Conservation (phyloP, 2,888 invertebrate genomes). For the Polylopha cassiicola region DNA sequence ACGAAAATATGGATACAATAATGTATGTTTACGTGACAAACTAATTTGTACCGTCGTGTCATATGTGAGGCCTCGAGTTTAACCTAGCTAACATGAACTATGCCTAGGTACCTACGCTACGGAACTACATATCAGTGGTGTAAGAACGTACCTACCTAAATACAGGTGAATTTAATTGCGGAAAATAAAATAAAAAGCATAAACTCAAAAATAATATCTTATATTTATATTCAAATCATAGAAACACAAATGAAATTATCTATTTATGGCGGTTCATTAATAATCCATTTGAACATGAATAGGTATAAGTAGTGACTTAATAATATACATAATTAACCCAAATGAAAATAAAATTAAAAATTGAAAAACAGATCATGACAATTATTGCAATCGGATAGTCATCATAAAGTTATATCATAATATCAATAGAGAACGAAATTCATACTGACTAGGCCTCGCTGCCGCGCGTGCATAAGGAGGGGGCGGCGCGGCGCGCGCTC, state of each 20-base stretch:
- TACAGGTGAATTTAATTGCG: slow-evolving; percentile 11
- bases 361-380: slow-evolving; percentile 34
- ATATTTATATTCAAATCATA: slow-evolving; percentile 35
- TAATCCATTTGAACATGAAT: slow-evolving; percentile 22
- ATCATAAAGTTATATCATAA: slow-evolving; percentile 26
- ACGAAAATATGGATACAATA: slow-evolving; percentile 65
- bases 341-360: slow-evolving; percentile 29
- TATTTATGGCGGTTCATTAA: slow-evolving; percentile 26
- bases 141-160: too few species aligned
- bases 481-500: slow-evolving; percentile 12
- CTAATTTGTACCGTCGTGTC: slow-evolving; percentile 60
- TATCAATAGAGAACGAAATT: slow-evolving; percentile 28
- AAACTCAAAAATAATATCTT: slow-evolving; percentile 30
- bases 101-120: too few species aligned
- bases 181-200: slow-evolving; percentile 28
- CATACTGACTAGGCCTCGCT: slow-evolving; percentile 56
- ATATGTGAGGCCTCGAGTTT: slow-evolving; percentile 38
- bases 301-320: slow-evolving; percentile 22
- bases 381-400: slow-evolving; percentile 40
- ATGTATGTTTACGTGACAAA: slow-evolving; percentile 44
- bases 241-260: slow-evolving; percentile 24
- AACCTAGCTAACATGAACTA: neutral
- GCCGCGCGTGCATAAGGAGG: neutral
- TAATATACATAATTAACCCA: slow-evolving; percentile 29
- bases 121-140: too few species aligned